Evolutionary conservation across 2,888 invertebrate genomes (phyloP), one percentile per base, ranked within the genome.

Genomic region (Leptopilina syphax): DNA sequence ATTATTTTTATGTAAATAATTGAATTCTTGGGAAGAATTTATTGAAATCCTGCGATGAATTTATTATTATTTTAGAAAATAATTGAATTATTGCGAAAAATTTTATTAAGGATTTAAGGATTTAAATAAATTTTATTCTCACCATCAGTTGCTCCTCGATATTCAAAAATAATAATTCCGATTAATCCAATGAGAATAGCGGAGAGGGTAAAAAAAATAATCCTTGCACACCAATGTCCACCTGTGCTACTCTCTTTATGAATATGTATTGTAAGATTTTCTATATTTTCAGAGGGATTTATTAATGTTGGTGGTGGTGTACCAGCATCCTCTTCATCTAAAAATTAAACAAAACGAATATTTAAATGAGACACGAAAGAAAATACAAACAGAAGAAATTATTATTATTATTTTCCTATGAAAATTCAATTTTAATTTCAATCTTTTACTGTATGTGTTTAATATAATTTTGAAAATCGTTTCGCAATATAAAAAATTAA

Each of bases 221-320:
- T 93, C 92, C 96, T 96, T 57, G 97, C 96, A 92, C 96, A 96
- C 94, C 96, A 95, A 89, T 96, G 96, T 54, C 97, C 97, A 66
- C 96, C 96, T 18, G 96, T 96, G 67, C 95, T 95, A 86, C 94
- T 95, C 65, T 97, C 96, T 85, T 95, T 95, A 76, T 96, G 94
- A 41, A 96, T 94, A 90, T 97, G 97, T 88, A 97, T 95, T 86
- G 95, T 95, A 82, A 95, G 93, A 92, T 96, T 96, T 77, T 96
- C 96, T 78, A 86, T 87, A 84, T 83, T 86, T 63, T 90, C 90
- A 54, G 83, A 79, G 2, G 87, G 83, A 82, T 86, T 86, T 50
- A 87, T 79, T 77, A 89, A 80, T 65, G 83, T 84, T 80, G 91
- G 89, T 13, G 91, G 90, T 77, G 88, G 89, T 34, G 88, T 88